Base-by-base conservation (phyloP, 2,888 invertebrate genomes). In the Quadriops clusia region DNA sequence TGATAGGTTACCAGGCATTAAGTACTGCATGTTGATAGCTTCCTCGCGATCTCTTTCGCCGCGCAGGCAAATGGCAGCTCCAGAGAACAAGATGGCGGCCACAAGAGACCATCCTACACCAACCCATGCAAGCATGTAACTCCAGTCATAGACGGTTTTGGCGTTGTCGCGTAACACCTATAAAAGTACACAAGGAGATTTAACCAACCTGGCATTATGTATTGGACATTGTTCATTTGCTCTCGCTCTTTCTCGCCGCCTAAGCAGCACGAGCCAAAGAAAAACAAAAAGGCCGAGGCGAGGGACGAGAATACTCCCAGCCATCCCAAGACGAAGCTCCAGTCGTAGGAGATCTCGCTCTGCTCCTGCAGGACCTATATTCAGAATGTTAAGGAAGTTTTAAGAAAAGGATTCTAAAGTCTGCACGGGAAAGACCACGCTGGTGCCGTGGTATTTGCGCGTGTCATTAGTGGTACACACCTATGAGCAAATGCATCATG, bases 41-140 rank as follows among this genome's bases (percentile, higher is more conserved):
- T 91, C 89, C 65, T 91, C 91, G 63, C 84, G 77, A 67, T 89
- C 89, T 58, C 86, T 75, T 69, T 91, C 91, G 63, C 83, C 86
- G 62, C 87, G 77, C 63, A 91, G 77, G 68, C 91, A 91, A 67
- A 90, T 83, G 60, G 91, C 90, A 55, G 90, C 87, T 60, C 87
- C 86, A 54, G 87, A 85, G 65, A 91, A 82, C 64, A 91, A 74
- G 62, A 91, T 82, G 67, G 90, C 86, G 53, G 89, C 81, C 62
- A 91, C 69, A 60, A 93, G 74, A 54, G 87, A 78, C 67, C 87
- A 81, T 51, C 82, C 89, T 58, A 93, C 89, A 64, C 91, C 91
- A 66, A 89, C 83, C 93, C 93, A 94, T 63, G 91, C 87, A 60
- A 90, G 77, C 72, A 90, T 82, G 72, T 93, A 94, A 53, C 91